These are phyloP conservation scores for Nematostella vectensis DNA, from an alignment of 92 coral and sea anemone species.

Conservation along the genomic window DNA sequence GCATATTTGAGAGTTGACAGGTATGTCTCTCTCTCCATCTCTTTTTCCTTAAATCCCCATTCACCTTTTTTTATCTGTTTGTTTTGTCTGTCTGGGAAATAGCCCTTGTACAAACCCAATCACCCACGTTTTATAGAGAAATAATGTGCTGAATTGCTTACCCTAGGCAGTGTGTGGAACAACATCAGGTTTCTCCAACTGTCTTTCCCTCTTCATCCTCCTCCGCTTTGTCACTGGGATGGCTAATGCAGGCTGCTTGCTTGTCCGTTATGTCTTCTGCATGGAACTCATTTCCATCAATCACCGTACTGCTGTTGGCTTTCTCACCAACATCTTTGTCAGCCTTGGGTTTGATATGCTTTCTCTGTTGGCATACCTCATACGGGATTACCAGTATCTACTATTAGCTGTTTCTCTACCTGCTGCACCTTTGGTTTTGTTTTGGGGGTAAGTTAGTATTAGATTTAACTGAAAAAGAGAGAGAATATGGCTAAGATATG, in stretches of 20 bases:
- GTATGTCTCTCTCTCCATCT: too few species aligned
- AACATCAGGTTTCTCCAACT: conserved; percentile 45
- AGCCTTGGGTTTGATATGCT: conserved; percentile 50
- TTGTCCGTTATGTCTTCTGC: conserved; percentile 69
- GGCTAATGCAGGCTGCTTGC: conserved; percentile 54
- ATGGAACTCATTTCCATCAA: conserved; percentile 58
- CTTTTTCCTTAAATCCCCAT: too few species aligned
- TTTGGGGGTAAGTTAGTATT: conserved; percentile 53
- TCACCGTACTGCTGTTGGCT: conserved; percentile 68
- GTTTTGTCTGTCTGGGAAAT: too few species aligned
- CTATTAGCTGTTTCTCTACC: conserved; percentile 52
- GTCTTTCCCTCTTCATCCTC: conserved; percentile 61
- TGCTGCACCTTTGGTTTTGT: conserved; percentile 25
- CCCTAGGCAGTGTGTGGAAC: conserved; percentile 37
- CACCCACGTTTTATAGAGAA: too few species aligned
- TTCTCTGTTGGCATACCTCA: conserved; percentile 46
- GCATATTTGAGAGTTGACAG: too few species aligned
- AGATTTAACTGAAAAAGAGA: background rate
- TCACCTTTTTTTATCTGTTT: too few species aligned
- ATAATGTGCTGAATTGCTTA: too few species aligned
- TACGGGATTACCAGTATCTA: conserved; percentile 67
- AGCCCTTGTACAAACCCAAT: too few species aligned
- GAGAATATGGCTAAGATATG: too few species aligned
- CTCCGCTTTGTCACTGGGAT: conserved; percentile 56
- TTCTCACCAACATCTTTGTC: conserved; percentile 56